Evolutionary conservation across 2,888 invertebrate species (phyloP).

Genomic region (Aporophyla nigra): DNA sequence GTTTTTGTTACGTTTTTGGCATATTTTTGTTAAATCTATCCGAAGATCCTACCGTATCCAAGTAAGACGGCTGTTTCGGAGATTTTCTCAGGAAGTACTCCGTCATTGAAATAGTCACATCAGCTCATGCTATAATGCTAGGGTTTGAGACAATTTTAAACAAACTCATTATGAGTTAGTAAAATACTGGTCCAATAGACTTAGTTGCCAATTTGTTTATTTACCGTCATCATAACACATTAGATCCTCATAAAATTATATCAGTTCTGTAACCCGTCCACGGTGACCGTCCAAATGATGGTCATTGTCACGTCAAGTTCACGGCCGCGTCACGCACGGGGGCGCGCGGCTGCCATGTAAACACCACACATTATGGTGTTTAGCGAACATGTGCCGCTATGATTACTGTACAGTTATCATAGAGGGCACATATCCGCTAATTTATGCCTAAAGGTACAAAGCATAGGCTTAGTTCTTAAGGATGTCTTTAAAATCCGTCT

Average conservation of each 20-base stretch:
- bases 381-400: constrained; percentile 37
- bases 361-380: constrained; percentile 48
- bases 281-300: constrained; percentile 33
- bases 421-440: neutral
- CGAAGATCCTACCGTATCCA: no score
- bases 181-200: constrained; percentile 8
- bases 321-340: constrained; percentile 62
- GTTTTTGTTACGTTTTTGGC: no score
- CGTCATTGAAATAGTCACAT: neutral
- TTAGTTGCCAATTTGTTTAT: neutral
- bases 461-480: neutral
- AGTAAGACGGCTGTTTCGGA: neutral
- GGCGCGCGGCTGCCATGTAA: constrained; percentile 26
- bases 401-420: constrained; percentile 4
- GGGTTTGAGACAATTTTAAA: neutral
- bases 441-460: neutral
- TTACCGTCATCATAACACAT: neutral
- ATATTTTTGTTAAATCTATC: no score
- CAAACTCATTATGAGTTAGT: constrained; percentile 5
- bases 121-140: neutral
- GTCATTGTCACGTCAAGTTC: constrained; percentile 56
- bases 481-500: neutral
- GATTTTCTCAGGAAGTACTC: neutral
- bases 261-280: constrained; percentile 5
- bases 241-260: constrained; percentile 9